Percentiles rank a stretch among this genome's conserved stretches.
Evolutionary conservation across 2,113 vertebrate genomes (phyloP).

Genomic region (Anoplopoma fimbria): DNA sequence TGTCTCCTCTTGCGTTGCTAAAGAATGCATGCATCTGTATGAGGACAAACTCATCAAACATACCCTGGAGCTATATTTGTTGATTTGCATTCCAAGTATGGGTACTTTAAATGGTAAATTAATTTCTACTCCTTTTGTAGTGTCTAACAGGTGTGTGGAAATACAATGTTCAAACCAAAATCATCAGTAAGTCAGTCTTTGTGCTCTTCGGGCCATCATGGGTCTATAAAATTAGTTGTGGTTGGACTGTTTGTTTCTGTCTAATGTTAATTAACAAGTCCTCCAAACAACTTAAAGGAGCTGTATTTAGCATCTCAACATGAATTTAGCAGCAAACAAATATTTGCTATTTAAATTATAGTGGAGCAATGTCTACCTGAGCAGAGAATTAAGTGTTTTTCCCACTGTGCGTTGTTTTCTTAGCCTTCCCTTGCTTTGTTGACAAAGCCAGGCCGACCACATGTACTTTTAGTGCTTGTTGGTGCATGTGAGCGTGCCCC

Average conservation of each 20-base stretch:
- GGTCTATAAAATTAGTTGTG: neutral
- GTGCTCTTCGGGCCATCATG: neutral
- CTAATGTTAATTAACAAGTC: neutral
- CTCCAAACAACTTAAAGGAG: neutral
- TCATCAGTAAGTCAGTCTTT: neutral
- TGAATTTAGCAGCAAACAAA: neutral
- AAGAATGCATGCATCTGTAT: constrained; percentile 17
- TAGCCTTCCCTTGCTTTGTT: neutral
- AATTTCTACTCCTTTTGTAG: neutral
- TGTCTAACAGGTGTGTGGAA: neutral
- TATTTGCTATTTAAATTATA: neutral
- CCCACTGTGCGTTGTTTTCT: neutral
- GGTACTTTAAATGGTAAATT: constrained; percentile 25
- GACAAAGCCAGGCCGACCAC: too few relatives aligned
- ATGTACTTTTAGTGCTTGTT: neutral
- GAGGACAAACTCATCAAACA: constrained; percentile 39
- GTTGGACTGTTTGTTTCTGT: neutral
- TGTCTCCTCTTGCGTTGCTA: constrained; percentile 47
- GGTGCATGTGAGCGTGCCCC: neutral
- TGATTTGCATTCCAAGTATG: constrained; percentile 44
- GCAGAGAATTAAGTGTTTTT: neutral
- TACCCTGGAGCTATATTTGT: constrained; percentile 34
- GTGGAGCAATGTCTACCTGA: neutral
- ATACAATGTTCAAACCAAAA: constrained; percentile 8
- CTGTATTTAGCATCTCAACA: neutral